Percentiles rank a stretch among this genome's conserved stretches.
Evolutionary conservation across 2,797 vertebrate species (phyloP).

Genomic region (Cyclura pinguis): DNA sequence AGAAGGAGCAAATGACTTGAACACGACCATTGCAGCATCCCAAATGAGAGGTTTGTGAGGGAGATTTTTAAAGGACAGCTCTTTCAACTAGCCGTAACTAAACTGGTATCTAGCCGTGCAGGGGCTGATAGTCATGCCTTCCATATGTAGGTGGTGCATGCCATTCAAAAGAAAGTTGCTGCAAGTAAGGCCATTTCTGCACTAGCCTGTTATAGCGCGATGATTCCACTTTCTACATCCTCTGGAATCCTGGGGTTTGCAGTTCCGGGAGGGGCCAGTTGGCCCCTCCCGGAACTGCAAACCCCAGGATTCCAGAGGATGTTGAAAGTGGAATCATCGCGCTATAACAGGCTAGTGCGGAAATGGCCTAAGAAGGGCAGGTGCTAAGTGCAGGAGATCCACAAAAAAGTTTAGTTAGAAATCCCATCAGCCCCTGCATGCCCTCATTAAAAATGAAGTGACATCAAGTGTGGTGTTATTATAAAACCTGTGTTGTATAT

Average conservation of each 20-base stretch:
- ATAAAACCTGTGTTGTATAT: background rate
- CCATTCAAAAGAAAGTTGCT: background rate
- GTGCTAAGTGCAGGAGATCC: background rate
- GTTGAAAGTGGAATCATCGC: no score
- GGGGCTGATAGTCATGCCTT: no score
- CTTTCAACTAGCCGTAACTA: background rate
- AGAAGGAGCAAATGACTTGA: no score
- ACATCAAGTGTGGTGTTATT: background rate
- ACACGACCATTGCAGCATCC: background rate
- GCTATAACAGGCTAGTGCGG: no score
- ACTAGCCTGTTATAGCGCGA: no score
- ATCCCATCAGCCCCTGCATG: background rate
- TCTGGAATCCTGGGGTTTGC: no score
- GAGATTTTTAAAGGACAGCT: background rate
- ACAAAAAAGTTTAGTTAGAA: background rate
- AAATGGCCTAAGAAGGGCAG: background rate
- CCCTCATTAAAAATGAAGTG: background rate
- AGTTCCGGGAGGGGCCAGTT: no score
- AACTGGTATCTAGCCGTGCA: background rate
- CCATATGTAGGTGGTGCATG: background rate
- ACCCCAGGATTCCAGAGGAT: no score
- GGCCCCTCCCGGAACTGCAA: no score
- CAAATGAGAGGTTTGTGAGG: background rate
- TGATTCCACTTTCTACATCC: no score
- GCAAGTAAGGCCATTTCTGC: background rate